Conservation (phyloP, 2,113 vertebrate species). For the Trochalopteron elliotii region DNA sequence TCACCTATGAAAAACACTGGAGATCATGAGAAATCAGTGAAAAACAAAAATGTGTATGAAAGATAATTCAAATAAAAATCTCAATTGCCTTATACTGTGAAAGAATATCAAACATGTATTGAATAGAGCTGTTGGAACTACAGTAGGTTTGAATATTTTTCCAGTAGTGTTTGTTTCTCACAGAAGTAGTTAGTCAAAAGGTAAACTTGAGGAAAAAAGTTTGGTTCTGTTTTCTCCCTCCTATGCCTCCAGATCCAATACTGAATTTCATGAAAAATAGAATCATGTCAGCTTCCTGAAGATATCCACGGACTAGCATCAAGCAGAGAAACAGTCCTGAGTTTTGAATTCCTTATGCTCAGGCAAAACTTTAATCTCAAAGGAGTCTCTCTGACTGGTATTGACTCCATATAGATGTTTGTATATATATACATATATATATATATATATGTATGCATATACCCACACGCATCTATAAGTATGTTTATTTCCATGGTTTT, state of each 20-base stretch:
- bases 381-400: background rate
- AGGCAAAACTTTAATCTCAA: background rate
- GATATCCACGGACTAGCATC: background rate
- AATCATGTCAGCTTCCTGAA: background rate
- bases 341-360: background rate
- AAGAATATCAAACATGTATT: background rate
- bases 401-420: background rate
- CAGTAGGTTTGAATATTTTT: background rate
- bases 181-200: background rate
- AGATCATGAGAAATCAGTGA: background rate
- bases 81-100: background rate
- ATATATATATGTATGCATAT: rapidly evolving
- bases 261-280: background rate
- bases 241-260: background rate
- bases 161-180: background rate
- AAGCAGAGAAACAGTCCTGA: background rate
- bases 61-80: background rate
- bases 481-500: background rate
- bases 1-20: background rate
- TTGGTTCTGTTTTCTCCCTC: background rate
- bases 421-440: rapidly evolving
- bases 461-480: rapidly evolving
- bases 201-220: background rate
- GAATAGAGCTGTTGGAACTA: background rate
- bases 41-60: background rate